These are phyloP conservation scores for Calonectris borealis DNA, from an alignment of 2,113 vertebrate genomes.

Conservation along the genomic window DNA sequence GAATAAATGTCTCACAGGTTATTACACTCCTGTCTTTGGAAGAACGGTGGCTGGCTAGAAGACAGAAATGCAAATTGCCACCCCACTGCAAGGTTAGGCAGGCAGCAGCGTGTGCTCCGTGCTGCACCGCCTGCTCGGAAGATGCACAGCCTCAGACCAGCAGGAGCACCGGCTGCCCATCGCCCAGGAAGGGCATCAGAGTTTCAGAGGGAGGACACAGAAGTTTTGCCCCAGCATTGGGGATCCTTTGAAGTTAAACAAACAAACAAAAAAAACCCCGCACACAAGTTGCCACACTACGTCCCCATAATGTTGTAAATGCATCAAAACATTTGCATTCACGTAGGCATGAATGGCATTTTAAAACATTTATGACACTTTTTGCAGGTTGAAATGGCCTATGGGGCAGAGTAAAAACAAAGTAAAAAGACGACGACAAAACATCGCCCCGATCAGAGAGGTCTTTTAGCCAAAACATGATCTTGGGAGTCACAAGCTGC, in stretches of 20 bases:
- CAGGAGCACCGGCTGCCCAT: rapidly evolving
- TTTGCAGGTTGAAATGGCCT: background rate
- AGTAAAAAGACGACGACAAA: background rate
- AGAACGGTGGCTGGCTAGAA: background rate
- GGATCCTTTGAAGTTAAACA: background rate
- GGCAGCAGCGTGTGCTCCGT: background rate
- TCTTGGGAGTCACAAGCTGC: too few relatives aligned
- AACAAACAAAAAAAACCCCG: background rate
- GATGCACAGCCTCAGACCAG: background rate
- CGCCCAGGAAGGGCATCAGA: background rate
- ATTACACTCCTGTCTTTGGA: background rate
- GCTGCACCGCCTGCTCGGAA: background rate
- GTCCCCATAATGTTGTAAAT: background rate
- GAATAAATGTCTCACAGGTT: background rate
- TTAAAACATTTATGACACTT: background rate
- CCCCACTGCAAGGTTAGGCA: background rate
- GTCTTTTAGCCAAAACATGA: background rate
- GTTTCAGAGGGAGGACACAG: background rate
- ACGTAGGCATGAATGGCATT: too few relatives aligned
- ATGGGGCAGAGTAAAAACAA: background rate
- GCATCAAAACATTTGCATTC: background rate
- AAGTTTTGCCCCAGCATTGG: background rate
- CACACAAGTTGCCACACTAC: background rate
- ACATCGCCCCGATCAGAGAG: background rate
- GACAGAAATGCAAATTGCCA: background rate